Evolutionary conservation across 1,140 invertebrate species (phyloP).

Genomic region (Pachyrhynchus sulphureomaculatus): DNA sequence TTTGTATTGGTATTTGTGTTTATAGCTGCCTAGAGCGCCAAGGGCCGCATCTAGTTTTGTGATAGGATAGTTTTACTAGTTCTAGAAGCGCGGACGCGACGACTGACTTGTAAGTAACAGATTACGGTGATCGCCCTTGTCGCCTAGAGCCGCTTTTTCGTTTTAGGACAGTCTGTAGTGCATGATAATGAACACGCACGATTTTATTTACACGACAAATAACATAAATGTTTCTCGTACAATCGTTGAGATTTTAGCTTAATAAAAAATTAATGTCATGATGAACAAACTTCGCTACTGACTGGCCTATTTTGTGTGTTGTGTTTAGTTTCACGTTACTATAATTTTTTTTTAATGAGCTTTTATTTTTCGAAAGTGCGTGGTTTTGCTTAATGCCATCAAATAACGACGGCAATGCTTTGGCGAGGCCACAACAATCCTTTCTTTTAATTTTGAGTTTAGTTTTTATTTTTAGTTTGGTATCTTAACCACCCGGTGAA

Average conservation of each 20-base stretch:
- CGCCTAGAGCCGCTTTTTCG: conserved; percentile 21
- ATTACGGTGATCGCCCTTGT: conserved; percentile 28
- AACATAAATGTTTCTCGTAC: neutral
- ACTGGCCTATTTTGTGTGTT: conserved; percentile 41
- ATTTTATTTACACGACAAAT: too few relatives aligned
- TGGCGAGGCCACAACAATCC: conserved; percentile 46
- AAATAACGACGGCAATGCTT: conserved; percentile 41
- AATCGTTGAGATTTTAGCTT: neutral
- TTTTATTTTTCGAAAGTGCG: conserved; percentile 38
- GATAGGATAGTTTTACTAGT: conserved; percentile 37
- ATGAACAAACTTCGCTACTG: neutral
- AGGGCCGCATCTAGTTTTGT: conserved; percentile 38
- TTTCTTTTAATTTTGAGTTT: conserved; percentile 32
- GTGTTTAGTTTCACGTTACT: conserved; percentile 44
- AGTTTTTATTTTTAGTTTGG: conserved; percentile 26
- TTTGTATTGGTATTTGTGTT: conserved; percentile 44
- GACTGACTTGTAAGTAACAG: conserved; percentile 36
- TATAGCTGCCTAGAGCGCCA: conserved; percentile 26
- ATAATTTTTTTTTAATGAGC: conserved; percentile 38
- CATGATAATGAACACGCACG: too few relatives aligned
- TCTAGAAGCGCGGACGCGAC: conserved; percentile 24
- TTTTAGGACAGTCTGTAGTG: conserved; percentile 12
- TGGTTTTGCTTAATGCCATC: conserved; percentile 46
- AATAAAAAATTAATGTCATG: neutral
- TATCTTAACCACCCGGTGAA: conserved; percentile 3